Conservation (phyloP, 2,113 vertebrate species). For the Antigone vipio region DNA sequence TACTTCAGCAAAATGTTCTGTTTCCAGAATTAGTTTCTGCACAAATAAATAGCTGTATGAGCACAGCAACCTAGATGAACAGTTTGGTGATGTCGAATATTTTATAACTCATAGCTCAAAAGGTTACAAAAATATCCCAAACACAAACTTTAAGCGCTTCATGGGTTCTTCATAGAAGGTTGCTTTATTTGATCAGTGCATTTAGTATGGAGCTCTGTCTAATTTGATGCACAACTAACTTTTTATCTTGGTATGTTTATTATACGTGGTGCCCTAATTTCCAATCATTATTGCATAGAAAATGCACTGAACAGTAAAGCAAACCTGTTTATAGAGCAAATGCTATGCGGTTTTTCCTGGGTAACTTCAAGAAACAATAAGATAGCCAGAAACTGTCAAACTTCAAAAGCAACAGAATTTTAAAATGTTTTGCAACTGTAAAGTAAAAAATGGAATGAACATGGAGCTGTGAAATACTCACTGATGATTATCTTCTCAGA, state of each 20-base stretch:
- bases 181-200: slow-evolving; percentile 68
- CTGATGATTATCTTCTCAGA: slow-evolving; percentile 87
- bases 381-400: slow-evolving; percentile 72
- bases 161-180: slow-evolving; percentile 45
- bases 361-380: slow-evolving; percentile 69
- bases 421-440: slow-evolving; percentile 75
- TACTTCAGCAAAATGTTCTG: slow-evolving; percentile 42
- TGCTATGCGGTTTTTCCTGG: slow-evolving; percentile 68
- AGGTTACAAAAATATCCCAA: slow-evolving; percentile 71
- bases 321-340: slow-evolving; percentile 68
- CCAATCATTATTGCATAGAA: background rate
- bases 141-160: slow-evolving; percentile 62
- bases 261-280: background rate
- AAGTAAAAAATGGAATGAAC: slow-evolving; percentile 85
- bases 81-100: slow-evolving; percentile 76
- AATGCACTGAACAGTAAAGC: slow-evolving; percentile 75
- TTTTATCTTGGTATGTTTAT: background rate
- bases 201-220: background rate
- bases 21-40: slow-evolving; percentile 47
- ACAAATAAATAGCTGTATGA: slow-evolving; percentile 41
- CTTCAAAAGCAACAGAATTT: slow-evolving; percentile 77
- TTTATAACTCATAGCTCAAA: slow-evolving; percentile 67
- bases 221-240: background rate
- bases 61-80: slow-evolving; percentile 50
- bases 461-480: slow-evolving; percentile 93